Base-by-base conservation (phyloP, 2,113 vertebrate species). In the Gobius niger region DNA sequence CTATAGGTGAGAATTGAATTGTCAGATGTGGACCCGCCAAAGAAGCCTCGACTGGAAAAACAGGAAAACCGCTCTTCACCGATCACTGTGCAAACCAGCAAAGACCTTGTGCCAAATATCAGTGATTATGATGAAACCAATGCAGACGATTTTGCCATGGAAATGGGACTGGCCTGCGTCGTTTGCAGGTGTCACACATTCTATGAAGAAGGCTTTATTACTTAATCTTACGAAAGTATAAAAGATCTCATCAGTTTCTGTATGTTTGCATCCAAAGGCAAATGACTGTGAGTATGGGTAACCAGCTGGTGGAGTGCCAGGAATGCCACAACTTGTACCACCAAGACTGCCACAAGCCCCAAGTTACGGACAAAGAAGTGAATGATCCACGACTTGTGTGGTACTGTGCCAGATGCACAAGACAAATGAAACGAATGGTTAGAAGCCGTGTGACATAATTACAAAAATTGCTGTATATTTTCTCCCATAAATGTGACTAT, bases 321-420 rank as follows among this genome's bases (percentile, higher is more conserved):
- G 98, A 99, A 81, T 99, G 98, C 86, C 97, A 99, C 85, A 99
- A 99, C 88, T 93, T 99, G 73, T 99, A 99, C 87, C 98, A 99
- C 89, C 98, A 99, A 88, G 98, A 99, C 62, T 99, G 98, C 79
- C 98, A 99, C 90, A 99, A 98, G 80, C 97, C 98, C 70, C 96
- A 96, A 76, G 98, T 99, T 82, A 98, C 97, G 14, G 98, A 99
- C 90, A 99, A 99, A 87, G 98, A 99, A 73, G 96, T 96, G 24
- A 99, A 96, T 24, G 98, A 99, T 89, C 98, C 98, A 18, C 94
- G 98, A 12, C 92, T 99, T 2, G 96, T 99, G 16, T 99, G 98
- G 98, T 99, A 99, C 59, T 99, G 98, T 70, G 96, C 96, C 50
- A 95, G 97, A 65, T 99, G 98, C 82, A 98, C 97, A 78, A 91